Conservation (phyloP, 2,888 invertebrate genomes). For the Lymantria monacha region DNA sequence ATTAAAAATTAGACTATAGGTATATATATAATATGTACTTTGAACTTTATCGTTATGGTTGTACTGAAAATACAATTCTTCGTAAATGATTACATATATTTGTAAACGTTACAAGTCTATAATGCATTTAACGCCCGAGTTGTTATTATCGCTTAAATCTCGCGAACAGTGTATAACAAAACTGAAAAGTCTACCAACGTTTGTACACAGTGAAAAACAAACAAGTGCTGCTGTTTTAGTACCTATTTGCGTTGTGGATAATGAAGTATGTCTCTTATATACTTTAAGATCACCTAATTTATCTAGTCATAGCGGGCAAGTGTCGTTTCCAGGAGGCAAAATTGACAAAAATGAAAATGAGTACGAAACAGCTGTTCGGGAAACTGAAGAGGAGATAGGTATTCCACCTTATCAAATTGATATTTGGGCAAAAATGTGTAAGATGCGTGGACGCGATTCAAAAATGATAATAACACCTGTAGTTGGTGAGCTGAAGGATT, state of each 20-base stretch:
- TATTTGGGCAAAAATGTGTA: slow-evolving; percentile 84
- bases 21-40: too few relatives aligned
- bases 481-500: slow-evolving; percentile 82
- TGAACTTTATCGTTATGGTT: too few relatives aligned
- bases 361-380: slow-evolving; percentile 90
- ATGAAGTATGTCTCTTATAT: slow-evolving; percentile 89
- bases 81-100: background rate
- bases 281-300: slow-evolving; percentile 90
- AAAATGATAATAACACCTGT: slow-evolving; percentile 87
- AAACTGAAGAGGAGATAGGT: slow-evolving; percentile 94
- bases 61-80: background rate
- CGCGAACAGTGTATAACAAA: slow-evolving; percentile 81
- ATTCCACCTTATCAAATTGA: slow-evolving; percentile 82
- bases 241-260: slow-evolving; percentile 87
- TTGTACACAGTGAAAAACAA: slow-evolving; percentile 45
- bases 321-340: slow-evolving; percentile 94
- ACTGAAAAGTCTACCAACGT: slow-evolving; percentile 81
- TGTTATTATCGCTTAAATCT: slow-evolving; percentile 77
- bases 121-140: slow-evolving; percentile 58
- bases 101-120: slow-evolving; percentile 12
- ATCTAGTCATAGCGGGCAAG: slow-evolving; percentile 90
- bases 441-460: slow-evolving; percentile 52
- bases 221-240: slow-evolving; percentile 90
- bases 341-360: slow-evolving; percentile 84
- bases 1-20: too few relatives aligned